Conservation (phyloP, 2,888 invertebrate species). For the Nezara viridula region DNA sequence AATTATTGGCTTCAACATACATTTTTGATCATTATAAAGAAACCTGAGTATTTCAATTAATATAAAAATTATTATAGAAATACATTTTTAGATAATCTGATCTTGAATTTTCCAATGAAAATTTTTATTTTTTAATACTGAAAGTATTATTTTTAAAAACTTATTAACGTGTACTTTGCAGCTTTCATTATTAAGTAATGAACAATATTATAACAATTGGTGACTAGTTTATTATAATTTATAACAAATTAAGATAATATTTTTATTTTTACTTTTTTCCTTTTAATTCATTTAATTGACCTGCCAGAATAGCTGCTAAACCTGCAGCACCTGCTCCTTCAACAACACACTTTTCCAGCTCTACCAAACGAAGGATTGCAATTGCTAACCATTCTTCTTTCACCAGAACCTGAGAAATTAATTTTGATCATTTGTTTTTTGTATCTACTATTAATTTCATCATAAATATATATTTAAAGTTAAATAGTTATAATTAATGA, state of each 20-base stretch:
- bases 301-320: constrained; percentile 87
- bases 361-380: constrained; percentile 83
- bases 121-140: too few species aligned
- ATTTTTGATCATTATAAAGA: too few species aligned
- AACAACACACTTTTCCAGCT: constrained; percentile 89
- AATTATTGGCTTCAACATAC: too few species aligned
- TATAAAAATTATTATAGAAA: too few species aligned
- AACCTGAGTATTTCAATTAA: too few species aligned
- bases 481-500: neutral
- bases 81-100: too few species aligned
- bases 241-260: constrained; percentile 18
- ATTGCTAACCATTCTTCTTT: constrained; percentile 88
- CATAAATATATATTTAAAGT: neutral
- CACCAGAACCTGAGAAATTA: constrained; percentile 75
- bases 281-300: constrained; percentile 82
- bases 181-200: too few species aligned
- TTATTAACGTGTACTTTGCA: too few species aligned
- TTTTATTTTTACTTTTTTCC: constrained; percentile 79
- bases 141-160: too few species aligned
- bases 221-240: neutral
- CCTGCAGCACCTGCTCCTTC: constrained; percentile 92
- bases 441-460: neutral
- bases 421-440: neutral
- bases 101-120: too few species aligned
- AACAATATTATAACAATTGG: neutral